Evolutionary conservation across 2,888 invertebrate genomes (phyloP).

Genomic region (Diplolepis rosae): DNA sequence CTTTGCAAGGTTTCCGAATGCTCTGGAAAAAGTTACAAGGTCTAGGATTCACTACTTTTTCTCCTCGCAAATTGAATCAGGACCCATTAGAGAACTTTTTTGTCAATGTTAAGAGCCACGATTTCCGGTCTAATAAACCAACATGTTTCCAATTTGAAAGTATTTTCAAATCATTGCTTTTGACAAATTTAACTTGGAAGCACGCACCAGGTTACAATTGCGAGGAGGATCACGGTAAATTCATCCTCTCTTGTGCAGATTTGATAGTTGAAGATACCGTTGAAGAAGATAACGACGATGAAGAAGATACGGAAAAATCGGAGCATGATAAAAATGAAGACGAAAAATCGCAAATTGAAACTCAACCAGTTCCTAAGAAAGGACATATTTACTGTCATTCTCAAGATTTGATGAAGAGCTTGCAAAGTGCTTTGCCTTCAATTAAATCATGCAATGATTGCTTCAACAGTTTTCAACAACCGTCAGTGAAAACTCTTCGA

Average conservation of each 20-base stretch:
- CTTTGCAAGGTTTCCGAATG: not conserved
- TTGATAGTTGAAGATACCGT: too few relatives aligned
- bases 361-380: constrained; percentile 3
- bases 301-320: not conserved
- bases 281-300: not conserved
- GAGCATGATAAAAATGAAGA: too few relatives aligned
- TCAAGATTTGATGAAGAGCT: too few relatives aligned
- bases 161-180: constrained; percentile 26
- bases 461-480: not conserved
- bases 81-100: not conserved
- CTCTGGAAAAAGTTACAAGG: too few relatives aligned
- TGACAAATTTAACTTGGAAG: constrained; percentile 28
- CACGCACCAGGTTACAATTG: constrained; percentile 30
- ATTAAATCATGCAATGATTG: not conserved
- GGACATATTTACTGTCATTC: not conserved
- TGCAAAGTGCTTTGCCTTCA: not conserved
- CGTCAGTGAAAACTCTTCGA: not conserved
- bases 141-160: constrained; percentile 25
- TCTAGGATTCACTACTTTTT: too few relatives aligned
- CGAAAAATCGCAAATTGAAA: not conserved
- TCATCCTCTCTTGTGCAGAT: not conserved
- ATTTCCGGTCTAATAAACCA: constrained; percentile 7
- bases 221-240: constrained; percentile 17
- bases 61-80: too few relatives aligned
- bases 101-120: constrained; percentile 30